Conservation (phyloP, 1,140 invertebrate genomes). For the Scaptomyza pallida region DNA sequence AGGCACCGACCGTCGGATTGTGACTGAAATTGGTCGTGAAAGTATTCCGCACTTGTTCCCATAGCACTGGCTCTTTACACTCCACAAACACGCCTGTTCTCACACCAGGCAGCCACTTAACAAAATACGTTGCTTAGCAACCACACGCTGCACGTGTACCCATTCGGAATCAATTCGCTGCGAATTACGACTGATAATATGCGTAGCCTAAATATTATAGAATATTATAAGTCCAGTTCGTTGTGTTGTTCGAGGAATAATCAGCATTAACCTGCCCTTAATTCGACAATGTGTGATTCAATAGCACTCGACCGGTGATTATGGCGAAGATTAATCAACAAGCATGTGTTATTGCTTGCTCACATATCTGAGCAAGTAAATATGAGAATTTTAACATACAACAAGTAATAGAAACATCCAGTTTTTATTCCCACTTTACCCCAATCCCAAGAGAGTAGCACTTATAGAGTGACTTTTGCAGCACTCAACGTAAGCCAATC, state of each 20-base stretch:
- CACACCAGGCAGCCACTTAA: background rate
- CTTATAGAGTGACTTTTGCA: constrained; percentile 79
- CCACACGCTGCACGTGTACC: constrained; percentile 68
- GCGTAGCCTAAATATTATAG: constrained; percentile 7
- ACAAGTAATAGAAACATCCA: constrained; percentile 9
- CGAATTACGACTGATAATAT: constrained; percentile 43
- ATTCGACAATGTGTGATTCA: constrained; percentile 70
- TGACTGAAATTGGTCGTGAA: constrained; percentile 27
- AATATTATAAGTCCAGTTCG: constrained; percentile 50
- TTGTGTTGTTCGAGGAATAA: constrained; percentile 60
- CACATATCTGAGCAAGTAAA: background rate
- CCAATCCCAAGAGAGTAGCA: constrained; percentile 62
- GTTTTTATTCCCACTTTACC: constrained; percentile 25
- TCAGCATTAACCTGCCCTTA: constrained; percentile 53
- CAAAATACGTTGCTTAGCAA: constrained; percentile 27
- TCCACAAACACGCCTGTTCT: background rate
- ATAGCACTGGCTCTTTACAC: background rate
- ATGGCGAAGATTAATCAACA: constrained; percentile 52
- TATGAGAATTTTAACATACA: background rate
- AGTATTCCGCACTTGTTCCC: constrained; percentile 44
- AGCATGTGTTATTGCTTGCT: background rate
- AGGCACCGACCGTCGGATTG: constrained; percentile 15
- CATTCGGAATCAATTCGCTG: constrained; percentile 80
- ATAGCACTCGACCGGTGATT: constrained; percentile 65
- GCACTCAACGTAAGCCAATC: constrained; percentile 65